Evolutionary conservation across 2,888 invertebrate genomes (phyloP).

Genomic region (Germaria angustata): DNA sequence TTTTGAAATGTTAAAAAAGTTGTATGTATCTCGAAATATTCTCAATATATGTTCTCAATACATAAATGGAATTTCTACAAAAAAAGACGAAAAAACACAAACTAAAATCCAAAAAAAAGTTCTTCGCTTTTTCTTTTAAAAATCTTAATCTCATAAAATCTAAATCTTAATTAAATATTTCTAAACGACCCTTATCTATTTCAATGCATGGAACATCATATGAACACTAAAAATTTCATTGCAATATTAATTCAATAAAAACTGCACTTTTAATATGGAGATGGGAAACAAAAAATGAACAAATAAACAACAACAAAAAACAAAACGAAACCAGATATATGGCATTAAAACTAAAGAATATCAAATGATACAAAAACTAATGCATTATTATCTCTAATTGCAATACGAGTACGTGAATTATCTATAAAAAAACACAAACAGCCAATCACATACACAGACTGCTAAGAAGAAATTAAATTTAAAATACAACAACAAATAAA

Average conservation of each 20-base stretch:
- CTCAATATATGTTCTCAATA: too few relatives aligned
- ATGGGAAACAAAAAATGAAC: conserved; percentile 27
- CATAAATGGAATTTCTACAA: too few relatives aligned
- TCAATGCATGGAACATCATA: too few relatives aligned
- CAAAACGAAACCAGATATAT: background rate
- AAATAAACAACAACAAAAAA: background rate
- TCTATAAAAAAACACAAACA: background rate
- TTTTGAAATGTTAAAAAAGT: too few relatives aligned
- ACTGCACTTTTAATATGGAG: conserved; percentile 25
- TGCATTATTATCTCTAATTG: conserved; percentile 22
- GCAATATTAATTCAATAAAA: conserved; percentile 52
- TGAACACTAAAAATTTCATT: too few relatives aligned
- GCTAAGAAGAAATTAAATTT: background rate
- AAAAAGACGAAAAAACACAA: too few relatives aligned
- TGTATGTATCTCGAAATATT: too few relatives aligned
- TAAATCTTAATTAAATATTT: too few relatives aligned
- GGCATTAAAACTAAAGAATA: background rate
- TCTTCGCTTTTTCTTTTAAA: too few relatives aligned
- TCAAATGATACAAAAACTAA: background rate
- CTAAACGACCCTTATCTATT: too few relatives aligned
- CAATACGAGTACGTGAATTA: background rate
- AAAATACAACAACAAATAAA: conserved; percentile 41
- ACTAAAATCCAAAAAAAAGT: too few relatives aligned
- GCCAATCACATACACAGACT: background rate
- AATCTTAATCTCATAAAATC: too few relatives aligned